Percentiles rank a stretch among this genome's conserved stretches.
phyloP scores from a whole-genome alignment of 2,888 invertebrate species.

The Caenorhabditis sinica region DNA sequence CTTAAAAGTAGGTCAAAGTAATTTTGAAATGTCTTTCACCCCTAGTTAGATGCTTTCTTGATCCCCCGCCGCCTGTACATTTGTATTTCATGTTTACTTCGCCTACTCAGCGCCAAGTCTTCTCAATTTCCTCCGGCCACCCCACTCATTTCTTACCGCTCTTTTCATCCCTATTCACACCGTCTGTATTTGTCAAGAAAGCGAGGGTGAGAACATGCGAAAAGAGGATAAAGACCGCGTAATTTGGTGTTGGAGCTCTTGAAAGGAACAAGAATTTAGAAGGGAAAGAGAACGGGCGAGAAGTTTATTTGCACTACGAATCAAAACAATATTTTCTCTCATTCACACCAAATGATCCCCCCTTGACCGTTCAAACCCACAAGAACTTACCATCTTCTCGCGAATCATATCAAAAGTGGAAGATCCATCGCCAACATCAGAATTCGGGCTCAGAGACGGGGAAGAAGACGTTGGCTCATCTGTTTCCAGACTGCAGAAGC shows the following conservation, averaged over 20 bases:
- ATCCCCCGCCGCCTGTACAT: slow-evolving; percentile 53
- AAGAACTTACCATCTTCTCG: slow-evolving; percentile 76
- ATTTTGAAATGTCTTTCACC: slow-evolving; percentile 11
- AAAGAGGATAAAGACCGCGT: slow-evolving; percentile 47
- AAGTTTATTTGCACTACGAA: slow-evolving; percentile 53
- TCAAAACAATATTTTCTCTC: slow-evolving; percentile 49
- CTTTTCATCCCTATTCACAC: slow-evolving; percentile 51
- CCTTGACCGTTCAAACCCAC: slow-evolving; percentile 1
- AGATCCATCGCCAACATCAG: slow-evolving; percentile 40
- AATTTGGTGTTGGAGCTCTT: slow-evolving; percentile 54
- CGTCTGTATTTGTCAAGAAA: slow-evolving; percentile 46
- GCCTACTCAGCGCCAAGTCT: slow-evolving; percentile 54
- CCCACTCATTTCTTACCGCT: slow-evolving; percentile 27
- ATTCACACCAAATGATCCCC: slow-evolving; percentile 51
- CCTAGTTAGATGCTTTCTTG: slow-evolving; percentile 54
- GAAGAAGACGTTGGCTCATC: slow-evolving; percentile 49
- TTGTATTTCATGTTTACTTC: slow-evolving; percentile 57
- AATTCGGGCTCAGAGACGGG: slow-evolving; percentile 32
- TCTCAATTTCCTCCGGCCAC: slow-evolving; percentile 41
- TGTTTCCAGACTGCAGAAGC: slow-evolving; percentile 80
- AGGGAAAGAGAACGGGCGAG: background rate
- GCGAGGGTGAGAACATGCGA: slow-evolving; percentile 45
- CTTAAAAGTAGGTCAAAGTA: slow-evolving; percentile 48
- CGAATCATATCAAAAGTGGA: slow-evolving; percentile 75
- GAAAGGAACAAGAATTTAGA: slow-evolving; percentile 29